These are phyloP conservation scores for Sericinus montela DNA, from an alignment of 2,888 invertebrate genomes.

Conservation along the genomic window DNA sequence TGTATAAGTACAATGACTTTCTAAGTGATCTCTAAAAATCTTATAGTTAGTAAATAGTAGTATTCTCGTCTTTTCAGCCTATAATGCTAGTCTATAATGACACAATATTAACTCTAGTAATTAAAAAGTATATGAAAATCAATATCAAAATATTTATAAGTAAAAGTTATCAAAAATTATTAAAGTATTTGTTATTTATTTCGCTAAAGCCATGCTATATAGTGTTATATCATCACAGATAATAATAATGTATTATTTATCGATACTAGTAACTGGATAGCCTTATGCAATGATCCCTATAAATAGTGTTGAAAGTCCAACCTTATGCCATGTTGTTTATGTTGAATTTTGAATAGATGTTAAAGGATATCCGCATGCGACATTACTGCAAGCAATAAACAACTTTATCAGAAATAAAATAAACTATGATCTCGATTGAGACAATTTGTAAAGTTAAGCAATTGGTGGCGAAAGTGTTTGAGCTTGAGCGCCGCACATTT, in stretches of 20 bases:
- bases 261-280: constrained; percentile 12
- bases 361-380: not conserved
- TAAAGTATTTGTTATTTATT: not conserved
- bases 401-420: not conserved
- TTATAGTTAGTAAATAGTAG: no score
- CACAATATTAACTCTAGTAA: no score
- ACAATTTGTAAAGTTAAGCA: not conserved
- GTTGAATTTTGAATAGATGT: constrained; percentile 2
- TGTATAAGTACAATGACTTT: no score
- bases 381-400: not conserved
- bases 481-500: constrained; percentile 11
- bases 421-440: constrained; percentile 2
- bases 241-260: constrained; percentile 3
- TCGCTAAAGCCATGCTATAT: not conserved
- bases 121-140: no score
- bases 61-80: no score
- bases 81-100: no score
- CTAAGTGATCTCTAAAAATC: no score
- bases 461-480: constrained; percentile 17
- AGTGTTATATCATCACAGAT: constrained; percentile 9
- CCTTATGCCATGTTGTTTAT: not conserved
- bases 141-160: no score
- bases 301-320: not conserved
- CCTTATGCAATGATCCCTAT: constrained; percentile 3
- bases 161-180: not conserved